Percentiles rank a stretch among this genome's conserved stretches.
Evolutionary conservation across 2,888 invertebrate species (phyloP).

Genomic region (Antheraea yamamai): DNA sequence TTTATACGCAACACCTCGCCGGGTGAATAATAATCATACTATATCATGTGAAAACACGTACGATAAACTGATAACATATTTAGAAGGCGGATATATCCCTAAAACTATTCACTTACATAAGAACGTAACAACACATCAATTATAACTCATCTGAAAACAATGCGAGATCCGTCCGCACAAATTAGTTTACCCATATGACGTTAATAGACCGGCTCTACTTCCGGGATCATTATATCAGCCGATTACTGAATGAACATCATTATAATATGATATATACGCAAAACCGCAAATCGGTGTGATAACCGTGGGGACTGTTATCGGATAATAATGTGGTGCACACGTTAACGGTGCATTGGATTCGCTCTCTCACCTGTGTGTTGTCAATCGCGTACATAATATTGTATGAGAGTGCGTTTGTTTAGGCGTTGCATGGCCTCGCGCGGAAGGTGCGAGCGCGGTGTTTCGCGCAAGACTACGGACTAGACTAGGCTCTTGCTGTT

Average conservation of each 20-base stretch:
- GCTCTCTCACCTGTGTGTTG: conserved; percentile 79
- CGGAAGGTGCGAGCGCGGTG: conserved; percentile 60
- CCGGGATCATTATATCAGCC: conserved; percentile 75
- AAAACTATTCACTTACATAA: conserved; percentile 3
- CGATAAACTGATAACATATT: not conserved
- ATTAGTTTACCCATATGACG: conserved; percentile 76
- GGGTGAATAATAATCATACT: not conserved
- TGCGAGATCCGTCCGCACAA: conserved; percentile 64
- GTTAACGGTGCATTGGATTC: conserved; percentile 44
- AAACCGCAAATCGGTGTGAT: conserved; percentile 45
- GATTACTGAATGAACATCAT: conserved; percentile 70
- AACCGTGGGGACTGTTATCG: not conserved
- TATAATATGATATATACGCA: conserved; percentile 58
- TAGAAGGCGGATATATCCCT: conserved; percentile 16
- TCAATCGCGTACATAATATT: conserved; percentile 78
- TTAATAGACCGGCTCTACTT: conserved; percentile 77
- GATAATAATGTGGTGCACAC: conserved; percentile 33
- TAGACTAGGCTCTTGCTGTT: conserved; percentile 35
- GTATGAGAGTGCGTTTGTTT: conserved; percentile 60
- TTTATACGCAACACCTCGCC: conserved; percentile 13
- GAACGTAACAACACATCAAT: conserved; percentile 21
- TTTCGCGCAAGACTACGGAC: conserved; percentile 70
- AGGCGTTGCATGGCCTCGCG: conserved; percentile 63
- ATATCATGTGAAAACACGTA: not conserved
- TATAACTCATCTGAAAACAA: conserved; percentile 29